Evolutionary conservation across 1,140 invertebrate genomes (phyloP).

Genomic region (Drosophila lacteicornis): DNA sequence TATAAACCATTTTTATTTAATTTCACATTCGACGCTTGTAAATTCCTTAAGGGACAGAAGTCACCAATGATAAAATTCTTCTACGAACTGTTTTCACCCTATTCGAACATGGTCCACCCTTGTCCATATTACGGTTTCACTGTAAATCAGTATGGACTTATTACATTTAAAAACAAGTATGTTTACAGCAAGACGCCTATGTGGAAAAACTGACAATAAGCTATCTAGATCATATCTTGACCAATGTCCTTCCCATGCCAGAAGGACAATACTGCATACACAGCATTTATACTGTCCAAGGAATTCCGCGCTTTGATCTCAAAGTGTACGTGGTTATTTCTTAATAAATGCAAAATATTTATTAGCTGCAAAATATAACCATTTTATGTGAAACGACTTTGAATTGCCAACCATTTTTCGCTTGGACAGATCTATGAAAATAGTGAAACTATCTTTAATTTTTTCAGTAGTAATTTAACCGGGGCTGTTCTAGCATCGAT

Average conservation of each 20-base stretch:
- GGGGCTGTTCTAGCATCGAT: too few relatives aligned
- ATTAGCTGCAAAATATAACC: too few relatives aligned
- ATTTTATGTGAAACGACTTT: too few relatives aligned
- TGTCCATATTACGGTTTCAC: neutral
- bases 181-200: neutral
- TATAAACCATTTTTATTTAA: constrained; percentile 11
- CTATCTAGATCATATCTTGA: neutral
- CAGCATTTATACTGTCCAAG: neutral
- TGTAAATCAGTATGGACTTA: neutral
- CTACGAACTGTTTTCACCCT: neutral
- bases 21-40: neutral
- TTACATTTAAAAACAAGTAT: neutral
- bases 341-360: neutral
- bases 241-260: neutral
- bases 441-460: too few relatives aligned
- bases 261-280: constrained; percentile 2
- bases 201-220: constrained; percentile 3
- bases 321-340: neutral
- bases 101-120: neutral
- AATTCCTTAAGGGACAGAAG: neutral
- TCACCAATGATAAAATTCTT: neutral
- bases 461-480: too few relatives aligned
- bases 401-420: too few relatives aligned
- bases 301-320: neutral
- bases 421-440: too few relatives aligned